Base-by-base conservation (phyloP, 2,113 vertebrate genomes). In the Tetraodon nigroviridis region DNA sequence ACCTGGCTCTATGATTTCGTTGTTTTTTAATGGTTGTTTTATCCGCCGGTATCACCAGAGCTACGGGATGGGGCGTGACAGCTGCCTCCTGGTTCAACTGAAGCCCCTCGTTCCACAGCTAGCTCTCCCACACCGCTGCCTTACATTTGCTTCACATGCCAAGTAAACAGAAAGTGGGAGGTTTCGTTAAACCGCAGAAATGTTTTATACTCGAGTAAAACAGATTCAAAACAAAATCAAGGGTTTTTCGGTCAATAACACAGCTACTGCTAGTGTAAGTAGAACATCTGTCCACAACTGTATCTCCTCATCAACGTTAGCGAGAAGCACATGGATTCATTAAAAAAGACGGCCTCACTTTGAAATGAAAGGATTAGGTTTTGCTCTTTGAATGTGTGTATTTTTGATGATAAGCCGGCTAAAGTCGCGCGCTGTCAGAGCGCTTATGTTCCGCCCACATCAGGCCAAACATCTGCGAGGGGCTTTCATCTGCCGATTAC, bases 121-220 rank as follows among this genome's bases (percentile, higher is more conserved):
- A 45, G 57, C 53, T 60, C 51, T 51, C 51, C 20, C 6, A 58
- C 58, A 54, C 11, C 46, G 51, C 11, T 16, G 18, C 51, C 15
- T 20, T 58, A 27, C 58, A 49, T 61, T 40, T 29, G 55, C 32
- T 48, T 27, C 17, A 47, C 45, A 63, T 1, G 14, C 22, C 41
- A 16, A 55, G 47, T 55, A 60, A 56, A 41, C 45, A 62, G 51
- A 51, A 32, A 32, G 12, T 50, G 62, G 32, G 51, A 18, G n/a
- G 11, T 59, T 50, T 59, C 16, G 32, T 32, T 42, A 21, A 47
- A 27, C 24, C 24, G 7, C 14, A 44, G 16, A 44, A 44, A 44
- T 44, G 42, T 44, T 17, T 17, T 44, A 44, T 44, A 44, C 40
- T 42, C 14, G 14, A 42, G 40, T 42, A 42, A 13, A 42, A 42